phyloP scores from a whole-genome alignment of 2,113 vertebrate genomes.

The Ia io region DNA sequence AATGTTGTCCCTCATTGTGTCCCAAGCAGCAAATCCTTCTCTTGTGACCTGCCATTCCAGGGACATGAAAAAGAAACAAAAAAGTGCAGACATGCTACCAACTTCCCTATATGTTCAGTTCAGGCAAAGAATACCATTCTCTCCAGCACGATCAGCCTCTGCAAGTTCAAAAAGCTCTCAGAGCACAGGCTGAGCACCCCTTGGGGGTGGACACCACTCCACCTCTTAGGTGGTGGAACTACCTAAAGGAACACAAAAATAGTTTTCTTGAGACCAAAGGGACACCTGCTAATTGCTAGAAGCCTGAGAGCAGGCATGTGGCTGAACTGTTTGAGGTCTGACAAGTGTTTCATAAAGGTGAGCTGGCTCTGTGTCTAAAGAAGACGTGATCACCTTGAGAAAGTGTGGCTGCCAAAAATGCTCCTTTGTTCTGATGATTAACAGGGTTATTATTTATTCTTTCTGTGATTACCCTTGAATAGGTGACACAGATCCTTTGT shows the following conservation, averaged over 20 bases:
- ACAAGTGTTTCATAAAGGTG: conserved; percentile 32
- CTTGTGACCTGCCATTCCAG: neutral
- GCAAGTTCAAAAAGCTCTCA: conserved; percentile 22
- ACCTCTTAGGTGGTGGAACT: neutral
- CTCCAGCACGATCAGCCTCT: neutral
- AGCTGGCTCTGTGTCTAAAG: neutral
- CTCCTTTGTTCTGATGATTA: conserved; percentile 69
- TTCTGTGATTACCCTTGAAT: conserved; percentile 78
- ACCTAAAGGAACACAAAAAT: neutral
- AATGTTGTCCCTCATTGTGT: neutral
- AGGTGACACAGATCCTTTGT: conserved; percentile 69
- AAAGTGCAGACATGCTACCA: neutral
- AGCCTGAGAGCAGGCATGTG: neutral
- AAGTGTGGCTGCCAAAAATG: neutral
- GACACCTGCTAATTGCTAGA: conserved; percentile 1
- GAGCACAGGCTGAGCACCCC: neutral
- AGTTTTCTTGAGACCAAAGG: neutral
- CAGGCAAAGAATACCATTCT: neutral
- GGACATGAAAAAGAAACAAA: neutral
- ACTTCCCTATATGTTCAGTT: neutral
- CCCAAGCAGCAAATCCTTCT: neutral
- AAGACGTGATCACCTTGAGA: conserved; percentile 71
- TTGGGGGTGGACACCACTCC: neutral
- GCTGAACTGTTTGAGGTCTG: neutral
- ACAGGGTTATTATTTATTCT: conserved; percentile 74